Conservation (phyloP, 1,140 invertebrate genomes). For the Delia radicum region DNA sequence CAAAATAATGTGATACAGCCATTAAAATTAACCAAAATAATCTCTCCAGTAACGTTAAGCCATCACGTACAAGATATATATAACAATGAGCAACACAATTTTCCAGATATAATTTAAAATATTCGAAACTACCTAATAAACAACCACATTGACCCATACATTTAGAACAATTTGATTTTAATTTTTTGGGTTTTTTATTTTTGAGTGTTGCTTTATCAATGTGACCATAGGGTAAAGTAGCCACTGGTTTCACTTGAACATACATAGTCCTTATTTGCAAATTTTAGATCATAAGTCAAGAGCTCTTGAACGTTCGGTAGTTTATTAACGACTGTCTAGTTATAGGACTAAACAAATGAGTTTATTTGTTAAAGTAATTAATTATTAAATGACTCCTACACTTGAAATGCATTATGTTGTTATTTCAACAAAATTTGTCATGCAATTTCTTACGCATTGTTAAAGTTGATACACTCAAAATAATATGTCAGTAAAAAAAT, state of each 20-base stretch:
- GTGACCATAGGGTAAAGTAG: neutral
- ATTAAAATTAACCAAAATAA: conserved; percentile 43
- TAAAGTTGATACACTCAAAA: neutral
- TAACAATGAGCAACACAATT: conserved; percentile 43
- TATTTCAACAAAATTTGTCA: neutral
- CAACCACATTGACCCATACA: neutral
- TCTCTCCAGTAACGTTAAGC: conserved; percentile 41
- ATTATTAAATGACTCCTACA: neutral
- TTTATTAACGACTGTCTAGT: neutral
- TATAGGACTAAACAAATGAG: neutral
- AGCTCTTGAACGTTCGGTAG: neutral
- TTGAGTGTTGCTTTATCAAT: neutral
- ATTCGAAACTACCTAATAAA: neutral
- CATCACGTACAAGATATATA: conserved; percentile 33
- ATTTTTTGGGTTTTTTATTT: neutral
- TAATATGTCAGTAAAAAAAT: too few species aligned
- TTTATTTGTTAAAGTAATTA: neutral
- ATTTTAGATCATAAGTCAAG: neutral
- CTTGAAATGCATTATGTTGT: conserved; percentile 11
- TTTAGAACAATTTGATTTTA: neutral
- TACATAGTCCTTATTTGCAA: neutral
- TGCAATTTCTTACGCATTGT: neutral
- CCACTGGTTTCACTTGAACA: neutral
- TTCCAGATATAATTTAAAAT: neutral
- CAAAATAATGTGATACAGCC: conserved; percentile 38